phyloP scores from a whole-genome alignment of 2,888 invertebrate genomes.

The Cloeon dipterum region DNA sequence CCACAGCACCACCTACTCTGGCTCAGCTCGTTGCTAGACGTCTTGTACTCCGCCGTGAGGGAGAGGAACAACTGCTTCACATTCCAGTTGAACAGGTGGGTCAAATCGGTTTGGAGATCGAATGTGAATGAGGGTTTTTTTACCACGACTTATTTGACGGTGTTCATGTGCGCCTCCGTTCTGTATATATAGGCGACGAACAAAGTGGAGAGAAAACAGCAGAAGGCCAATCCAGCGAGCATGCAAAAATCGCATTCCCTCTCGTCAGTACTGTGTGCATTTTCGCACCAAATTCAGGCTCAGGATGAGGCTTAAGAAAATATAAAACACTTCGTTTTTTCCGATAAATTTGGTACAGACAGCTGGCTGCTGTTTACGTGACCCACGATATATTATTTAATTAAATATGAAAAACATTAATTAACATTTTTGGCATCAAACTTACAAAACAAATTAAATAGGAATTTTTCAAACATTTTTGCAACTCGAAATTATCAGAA shows the following conservation, averaged over 20 bases:
- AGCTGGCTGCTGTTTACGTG: no score
- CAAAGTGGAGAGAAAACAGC: slow-evolving; percentile 86
- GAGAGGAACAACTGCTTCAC: slow-evolving; percentile 95
- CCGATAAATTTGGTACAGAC: no score
- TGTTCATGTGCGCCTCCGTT: slow-evolving; percentile 61
- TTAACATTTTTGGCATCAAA: no score
- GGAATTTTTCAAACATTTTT: no score
- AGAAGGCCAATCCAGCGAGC: slow-evolving; percentile 80
- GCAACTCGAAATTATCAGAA: no score
- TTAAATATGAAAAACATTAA: no score
- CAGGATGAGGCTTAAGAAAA: no score
- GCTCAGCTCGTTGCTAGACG: slow-evolving; percentile 64
- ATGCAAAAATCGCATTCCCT: slow-evolving; percentile 89
- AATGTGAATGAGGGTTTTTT: slow-evolving; percentile 51
- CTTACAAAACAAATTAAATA: no score
- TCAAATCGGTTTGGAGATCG: slow-evolving; percentile 71
- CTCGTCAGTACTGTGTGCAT: slow-evolving; percentile 80
- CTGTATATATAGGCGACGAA: slow-evolving; percentile 82
- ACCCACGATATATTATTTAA: no score
- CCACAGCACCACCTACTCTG: slow-evolving; percentile 85
- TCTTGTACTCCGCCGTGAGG: slow-evolving; percentile 87
- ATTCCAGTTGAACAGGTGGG: slow-evolving; percentile 94
- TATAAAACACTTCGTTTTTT: no score
- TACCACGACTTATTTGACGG: slow-evolving; percentile 87
- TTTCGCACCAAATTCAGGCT: no score